A percentile compares a stretch with the other conserved stretches of the same genome.
Evolutionary conservation across 2,113 vertebrate genomes (phyloP).

Genomic region (Callocephalon fimbriatum): DNA sequence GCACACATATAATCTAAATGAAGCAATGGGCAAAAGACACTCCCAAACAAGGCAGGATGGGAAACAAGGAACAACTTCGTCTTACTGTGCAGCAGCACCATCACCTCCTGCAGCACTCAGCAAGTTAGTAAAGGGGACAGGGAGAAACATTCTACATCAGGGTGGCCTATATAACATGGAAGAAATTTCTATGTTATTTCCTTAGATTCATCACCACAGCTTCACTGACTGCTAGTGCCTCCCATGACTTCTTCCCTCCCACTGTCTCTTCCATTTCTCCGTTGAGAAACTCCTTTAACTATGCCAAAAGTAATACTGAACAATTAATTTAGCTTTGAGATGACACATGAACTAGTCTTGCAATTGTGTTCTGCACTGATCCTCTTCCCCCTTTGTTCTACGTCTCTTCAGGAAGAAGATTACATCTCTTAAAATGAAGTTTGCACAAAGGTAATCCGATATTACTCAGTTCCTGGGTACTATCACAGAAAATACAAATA

Average conservation of each 20-base stretch:
- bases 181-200: neutral
- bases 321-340: neutral
- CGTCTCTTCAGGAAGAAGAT: neutral
- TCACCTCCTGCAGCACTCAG: neutral
- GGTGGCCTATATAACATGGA: neutral
- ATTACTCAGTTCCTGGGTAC: neutral
- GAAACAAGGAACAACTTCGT: neutral
- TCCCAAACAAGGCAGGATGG: neutral
- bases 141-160: neutral
- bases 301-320: neutral
- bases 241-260: neutral
- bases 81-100: neutral
- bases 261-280: neutral
- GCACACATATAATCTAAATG: neutral
- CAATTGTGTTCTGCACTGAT: neutral
- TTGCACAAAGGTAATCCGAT: neutral
- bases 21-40: neutral
- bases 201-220: neutral
- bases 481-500: neutral
- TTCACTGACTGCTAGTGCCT: neutral
- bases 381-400: neutral
- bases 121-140: neutral
- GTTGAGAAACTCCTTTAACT: neutral
- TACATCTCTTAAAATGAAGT: neutral
- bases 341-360: neutral